These are phyloP conservation scores for Bicyclus anynana DNA, from an alignment of 1,140 invertebrate species.

Conservation along the genomic window DNA sequence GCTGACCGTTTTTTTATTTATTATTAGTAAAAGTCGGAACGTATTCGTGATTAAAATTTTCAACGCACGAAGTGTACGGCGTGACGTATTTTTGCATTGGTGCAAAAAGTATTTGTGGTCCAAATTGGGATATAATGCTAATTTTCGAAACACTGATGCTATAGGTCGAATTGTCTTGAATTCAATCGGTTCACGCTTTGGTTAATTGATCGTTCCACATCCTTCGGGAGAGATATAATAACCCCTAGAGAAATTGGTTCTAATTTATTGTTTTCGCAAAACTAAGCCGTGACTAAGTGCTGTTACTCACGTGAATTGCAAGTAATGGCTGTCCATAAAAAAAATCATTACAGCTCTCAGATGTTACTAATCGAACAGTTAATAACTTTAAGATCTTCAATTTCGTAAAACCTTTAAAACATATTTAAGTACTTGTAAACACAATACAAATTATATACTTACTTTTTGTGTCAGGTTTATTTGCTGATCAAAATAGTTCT, in stretches of 20 bases:
- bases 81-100: conserved; percentile 59
- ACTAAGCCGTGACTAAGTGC: conserved; percentile 21
- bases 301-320: conserved; percentile 28
- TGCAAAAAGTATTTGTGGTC: conserved; percentile 49
- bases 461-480: conserved; percentile 35
- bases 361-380: conserved; percentile 35
- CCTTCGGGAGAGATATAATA: conserved; percentile 37
- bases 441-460: conserved; percentile 34
- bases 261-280: conserved; percentile 25
- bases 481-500: conserved; percentile 39
- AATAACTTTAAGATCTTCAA: conserved; percentile 36
- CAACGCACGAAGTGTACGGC: conserved; percentile 53
- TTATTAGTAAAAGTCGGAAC: conserved; percentile 34
- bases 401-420: conserved; percentile 34
- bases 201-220: conserved; percentile 38
- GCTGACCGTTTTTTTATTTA: conserved; percentile 38
- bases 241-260: conserved; percentile 35
- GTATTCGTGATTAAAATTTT: conserved; percentile 62
- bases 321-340: conserved; percentile 31
- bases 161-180: conserved; percentile 41
- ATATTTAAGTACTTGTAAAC: conserved; percentile 46
- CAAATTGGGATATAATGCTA: conserved; percentile 49
- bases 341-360: conserved; percentile 26
- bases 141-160: conserved; percentile 31
- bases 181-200: conserved; percentile 50